Conservation (phyloP, 2,888 invertebrate genomes). For the Siphlonurus alternatus region DNA sequence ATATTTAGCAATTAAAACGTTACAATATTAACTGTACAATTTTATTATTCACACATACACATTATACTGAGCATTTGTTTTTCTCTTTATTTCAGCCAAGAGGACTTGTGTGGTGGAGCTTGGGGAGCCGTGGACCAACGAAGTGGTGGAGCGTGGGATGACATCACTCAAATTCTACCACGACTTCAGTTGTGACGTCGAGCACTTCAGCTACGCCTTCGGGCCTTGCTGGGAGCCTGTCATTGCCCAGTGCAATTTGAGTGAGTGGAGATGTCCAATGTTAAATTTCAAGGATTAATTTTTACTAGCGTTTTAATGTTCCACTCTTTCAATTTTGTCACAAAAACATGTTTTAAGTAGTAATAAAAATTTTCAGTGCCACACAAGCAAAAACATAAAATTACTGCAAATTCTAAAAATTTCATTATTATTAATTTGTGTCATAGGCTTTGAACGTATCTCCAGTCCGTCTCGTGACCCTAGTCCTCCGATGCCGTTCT, state of each 20-base stretch:
- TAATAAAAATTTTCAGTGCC: background rate
- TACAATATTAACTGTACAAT: background rate
- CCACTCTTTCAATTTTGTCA: too few relatives aligned
- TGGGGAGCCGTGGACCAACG: conserved; percentile 69
- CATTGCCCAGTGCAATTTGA: conserved; percentile 71
- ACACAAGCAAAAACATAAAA: too few relatives aligned
- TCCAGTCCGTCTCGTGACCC: conserved; percentile 80
- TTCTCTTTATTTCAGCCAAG: conserved; percentile 48
- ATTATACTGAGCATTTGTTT: too few relatives aligned
- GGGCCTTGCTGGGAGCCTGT: conserved; percentile 99
- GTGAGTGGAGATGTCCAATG: conserved; percentile 25
- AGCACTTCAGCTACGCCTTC: conserved; percentile 81
- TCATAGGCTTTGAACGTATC: conserved; percentile 67
- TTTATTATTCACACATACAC: too few relatives aligned
- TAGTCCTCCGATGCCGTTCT: conserved; percentile 83
- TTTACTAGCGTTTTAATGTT: too few relatives aligned
- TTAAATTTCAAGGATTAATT: background rate
- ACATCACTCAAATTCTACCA: conserved; percentile 94
- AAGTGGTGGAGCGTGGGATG: conserved; percentile 78
- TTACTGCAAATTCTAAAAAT: too few relatives aligned
- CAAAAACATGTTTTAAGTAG: too few relatives aligned
- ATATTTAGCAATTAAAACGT: background rate
- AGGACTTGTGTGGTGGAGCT: conserved; percentile 62
- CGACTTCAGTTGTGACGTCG: conserved; percentile 87
- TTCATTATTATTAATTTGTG: conserved; percentile 16